Evolutionary conservation across 2,797 vertebrate species (phyloP).

Genomic region (Takifugu rubripes): DNA sequence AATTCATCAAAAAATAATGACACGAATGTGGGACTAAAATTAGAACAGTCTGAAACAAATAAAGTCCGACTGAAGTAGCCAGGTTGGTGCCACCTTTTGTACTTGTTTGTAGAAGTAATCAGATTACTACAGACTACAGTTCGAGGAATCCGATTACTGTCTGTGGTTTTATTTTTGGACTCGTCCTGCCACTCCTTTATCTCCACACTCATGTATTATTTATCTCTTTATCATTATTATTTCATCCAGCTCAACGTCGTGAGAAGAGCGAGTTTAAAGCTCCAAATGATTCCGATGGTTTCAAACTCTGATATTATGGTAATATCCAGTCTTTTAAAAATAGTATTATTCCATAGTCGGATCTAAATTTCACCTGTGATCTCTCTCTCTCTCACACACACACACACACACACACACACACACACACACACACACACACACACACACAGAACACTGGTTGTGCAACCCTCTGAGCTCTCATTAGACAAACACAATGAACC

Average conservation of each 20-base stretch:
- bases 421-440: background rate
- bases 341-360: no score
- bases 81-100: no score
- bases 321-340: background rate
- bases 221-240: constrained; percentile 47
- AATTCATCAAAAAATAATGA: no score
- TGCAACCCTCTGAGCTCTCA: constrained; percentile 26
- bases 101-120: no score
- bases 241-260: constrained; percentile 38
- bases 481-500: constrained; percentile 49
- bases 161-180: background rate
- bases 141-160: no score
- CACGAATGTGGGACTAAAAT: no score
- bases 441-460: constrained; percentile 15
- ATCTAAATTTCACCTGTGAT: background rate
- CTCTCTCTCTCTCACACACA: background rate
- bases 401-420: background rate
- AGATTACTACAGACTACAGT: no score
- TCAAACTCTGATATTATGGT: background rate
- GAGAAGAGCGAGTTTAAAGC: constrained; percentile 42
- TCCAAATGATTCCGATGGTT: constrained; percentile 10
- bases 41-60: no score
- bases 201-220: constrained; percentile 46
- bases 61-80: no score
- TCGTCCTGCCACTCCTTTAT: constrained; percentile 3